Evolutionary conservation across 2,113 vertebrate species (phyloP), one percentile per base, ranked within the genome.

Genomic region (Pavo muticus): DNA sequence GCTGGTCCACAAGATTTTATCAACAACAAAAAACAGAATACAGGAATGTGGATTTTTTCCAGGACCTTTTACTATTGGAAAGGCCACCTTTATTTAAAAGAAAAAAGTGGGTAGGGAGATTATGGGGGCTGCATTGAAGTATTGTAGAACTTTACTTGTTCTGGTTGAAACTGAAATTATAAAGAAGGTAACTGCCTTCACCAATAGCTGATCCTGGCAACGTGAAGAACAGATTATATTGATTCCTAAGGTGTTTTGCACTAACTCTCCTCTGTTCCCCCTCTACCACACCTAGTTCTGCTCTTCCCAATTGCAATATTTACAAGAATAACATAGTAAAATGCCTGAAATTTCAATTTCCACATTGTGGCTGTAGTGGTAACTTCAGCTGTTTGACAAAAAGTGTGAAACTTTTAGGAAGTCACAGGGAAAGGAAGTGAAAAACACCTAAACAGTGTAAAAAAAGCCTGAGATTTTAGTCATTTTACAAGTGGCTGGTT

Each of bases 401-500:
- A 83, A 76, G 4, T 44, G 67, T 69, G 56, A 87, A 91, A 45
- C 44, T 71, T 52, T 42, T 79, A 59, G 52, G 63, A 40, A 84
- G 25, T 14, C 52, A 37, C 39, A 82, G 35, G 78, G 2, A 3
- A 89, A n/a, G 0, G 4, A 72, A 61, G 48, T 39, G 52, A 84
- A 91, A 89, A 89, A 89, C 67, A 72, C 17, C 57, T 84, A 20
- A 69, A 25, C 4, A 71, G 2, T 40, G 25, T 37, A 45, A 44
- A 45, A 45, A 57, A 81, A 72, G 64, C 27, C 59, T 82, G 60
- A 76, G n/a, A 40, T 72, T 91, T 91, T 30, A 45, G 25, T 61
- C 23, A 18, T 91, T 91, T 94, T 75, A 90, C 90, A 89, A 79
- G 57, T 25, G 81, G 29, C 30, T 95, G 84, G 13, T 35, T 87